These are phyloP conservation scores for Siniperca obscura DNA, from an alignment of 2,797 vertebrate genomes.

Conservation along the genomic window DNA sequence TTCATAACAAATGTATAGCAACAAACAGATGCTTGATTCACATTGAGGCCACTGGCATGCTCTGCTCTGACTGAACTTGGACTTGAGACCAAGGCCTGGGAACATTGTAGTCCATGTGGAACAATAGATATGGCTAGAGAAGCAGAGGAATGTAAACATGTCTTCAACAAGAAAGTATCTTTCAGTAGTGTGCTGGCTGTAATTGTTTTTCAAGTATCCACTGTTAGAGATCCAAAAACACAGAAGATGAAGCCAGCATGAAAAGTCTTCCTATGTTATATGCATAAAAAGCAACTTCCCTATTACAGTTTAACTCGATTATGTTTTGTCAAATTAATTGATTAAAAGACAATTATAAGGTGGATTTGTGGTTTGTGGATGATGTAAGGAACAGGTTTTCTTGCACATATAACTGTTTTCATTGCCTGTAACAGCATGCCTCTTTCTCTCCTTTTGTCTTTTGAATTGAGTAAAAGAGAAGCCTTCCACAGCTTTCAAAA, in stretches of 20 bases:
- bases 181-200: constrained; percentile 43
- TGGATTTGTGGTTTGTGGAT: constrained; percentile 19
- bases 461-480: constrained; percentile 75
- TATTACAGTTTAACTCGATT: constrained; percentile 13
- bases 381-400: constrained; percentile 70
- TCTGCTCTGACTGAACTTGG: constrained; percentile 61
- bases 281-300: not conserved
- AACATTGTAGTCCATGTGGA: constrained; percentile 64
- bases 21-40: constrained; percentile 31
- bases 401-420: constrained; percentile 62
- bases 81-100: constrained; percentile 48
- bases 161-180: constrained; percentile 67
- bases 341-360: constrained; percentile 36
- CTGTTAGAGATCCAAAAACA: constrained; percentile 44
- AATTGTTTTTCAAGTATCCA: constrained; percentile 62
- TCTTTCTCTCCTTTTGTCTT: constrained; percentile 83
- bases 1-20: not conserved
- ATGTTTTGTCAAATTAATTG: constrained; percentile 24
- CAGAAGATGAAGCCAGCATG: constrained; percentile 2
- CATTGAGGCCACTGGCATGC: constrained; percentile 27
- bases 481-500: constrained; percentile 84
- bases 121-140: constrained; percentile 76
- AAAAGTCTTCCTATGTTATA: constrained; percentile 1
- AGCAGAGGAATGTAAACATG: constrained; percentile 78
- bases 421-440: constrained; percentile 87